Percentiles rank a stretch among this genome's conserved stretches.
These are phyloP conservation scores for Scaptodrosophila lebanonensis DNA, from an alignment of 1,140 invertebrate species.

Conservation along the genomic window DNA sequence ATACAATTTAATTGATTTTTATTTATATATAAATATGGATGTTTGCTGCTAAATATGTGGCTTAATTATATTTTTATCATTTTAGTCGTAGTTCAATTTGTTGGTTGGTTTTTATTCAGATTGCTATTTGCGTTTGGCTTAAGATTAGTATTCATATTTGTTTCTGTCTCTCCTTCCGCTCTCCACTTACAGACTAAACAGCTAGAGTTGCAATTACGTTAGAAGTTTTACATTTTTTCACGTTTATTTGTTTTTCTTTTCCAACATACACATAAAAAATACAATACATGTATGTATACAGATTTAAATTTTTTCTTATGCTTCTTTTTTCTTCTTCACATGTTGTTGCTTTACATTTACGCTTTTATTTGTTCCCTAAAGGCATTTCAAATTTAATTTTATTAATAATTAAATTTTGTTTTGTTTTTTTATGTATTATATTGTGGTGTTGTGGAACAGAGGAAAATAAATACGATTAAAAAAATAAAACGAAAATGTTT, in stretches of 20 bases:
- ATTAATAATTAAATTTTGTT: background rate
- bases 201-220: too few species aligned
- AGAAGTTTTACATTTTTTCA: slow-evolving; percentile 1
- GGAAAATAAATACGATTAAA: too few species aligned
- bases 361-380: slow-evolving; percentile 64
- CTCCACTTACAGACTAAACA: too few species aligned
- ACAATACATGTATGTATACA: too few species aligned
- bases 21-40: too few species aligned
- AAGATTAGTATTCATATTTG: slow-evolving; percentile 30
- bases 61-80: slow-evolving; percentile 1
- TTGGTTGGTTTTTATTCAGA: slow-evolving; percentile 1
- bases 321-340: too few species aligned
- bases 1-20: too few species aligned
- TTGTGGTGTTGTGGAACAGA: too few species aligned
- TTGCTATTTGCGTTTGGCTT: slow-evolving; percentile 42
- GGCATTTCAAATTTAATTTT: slow-evolving; percentile 45
- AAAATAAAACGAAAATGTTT: slow-evolving; percentile 3
- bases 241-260: background rate
- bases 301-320: slow-evolving; percentile 23
- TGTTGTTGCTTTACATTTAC: slow-evolving; percentile 14
- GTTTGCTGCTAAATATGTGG: too few species aligned
- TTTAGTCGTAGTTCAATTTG: background rate
- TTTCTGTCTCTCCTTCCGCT: background rate
- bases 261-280: slow-evolving; percentile 42
- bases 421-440: background rate